These are phyloP conservation scores for Nannoperca obscura DNA, from an alignment of 2,797 vertebrate species.

Conservation along the genomic window DNA sequence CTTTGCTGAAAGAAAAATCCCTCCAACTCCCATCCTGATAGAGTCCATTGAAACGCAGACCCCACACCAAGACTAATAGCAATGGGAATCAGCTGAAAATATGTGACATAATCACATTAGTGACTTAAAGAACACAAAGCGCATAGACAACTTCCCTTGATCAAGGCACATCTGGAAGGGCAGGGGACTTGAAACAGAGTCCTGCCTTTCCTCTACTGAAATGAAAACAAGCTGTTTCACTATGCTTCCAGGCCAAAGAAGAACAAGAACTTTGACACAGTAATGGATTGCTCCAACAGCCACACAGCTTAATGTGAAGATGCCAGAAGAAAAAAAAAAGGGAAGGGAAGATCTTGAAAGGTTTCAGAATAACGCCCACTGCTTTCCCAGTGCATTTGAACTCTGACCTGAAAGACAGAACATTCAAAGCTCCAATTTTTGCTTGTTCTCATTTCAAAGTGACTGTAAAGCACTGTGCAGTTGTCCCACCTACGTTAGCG, in stretches of 20 bases:
- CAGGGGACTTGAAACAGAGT: constrained; percentile 76
- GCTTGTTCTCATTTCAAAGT: constrained; percentile 63
- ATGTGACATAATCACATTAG: constrained; percentile 88
- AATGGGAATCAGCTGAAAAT: constrained; percentile 86
- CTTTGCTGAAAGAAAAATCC: constrained; percentile 84
- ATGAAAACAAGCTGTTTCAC: constrained; percentile 88
- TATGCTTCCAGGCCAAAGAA: constrained; percentile 79
- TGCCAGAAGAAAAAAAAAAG: constrained; percentile 71
- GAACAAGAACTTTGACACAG: constrained; percentile 86
- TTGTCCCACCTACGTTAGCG: constrained; percentile 34
- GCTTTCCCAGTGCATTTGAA: constrained; percentile 86
- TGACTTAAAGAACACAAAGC: constrained; percentile 87
- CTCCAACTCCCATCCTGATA: constrained; percentile 82
- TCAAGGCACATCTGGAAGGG: constrained; percentile 83
- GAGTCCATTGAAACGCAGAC: constrained; percentile 77
- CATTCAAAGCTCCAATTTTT: constrained; percentile 74
- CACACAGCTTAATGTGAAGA: constrained; percentile 76
- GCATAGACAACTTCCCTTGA: constrained; percentile 85
- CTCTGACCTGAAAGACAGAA: constrained; percentile 79
- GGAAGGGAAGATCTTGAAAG: constrained; percentile 82
- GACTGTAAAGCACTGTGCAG: constrained; percentile 56
- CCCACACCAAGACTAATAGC: constrained; percentile 85
- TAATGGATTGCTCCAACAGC: constrained; percentile 84
- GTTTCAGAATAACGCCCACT: constrained; percentile 85
- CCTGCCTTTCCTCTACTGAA: constrained; percentile 82